Evolutionary conservation across 2,113 vertebrate genomes (phyloP).

Genomic region (Opisthocomus hoazin): DNA sequence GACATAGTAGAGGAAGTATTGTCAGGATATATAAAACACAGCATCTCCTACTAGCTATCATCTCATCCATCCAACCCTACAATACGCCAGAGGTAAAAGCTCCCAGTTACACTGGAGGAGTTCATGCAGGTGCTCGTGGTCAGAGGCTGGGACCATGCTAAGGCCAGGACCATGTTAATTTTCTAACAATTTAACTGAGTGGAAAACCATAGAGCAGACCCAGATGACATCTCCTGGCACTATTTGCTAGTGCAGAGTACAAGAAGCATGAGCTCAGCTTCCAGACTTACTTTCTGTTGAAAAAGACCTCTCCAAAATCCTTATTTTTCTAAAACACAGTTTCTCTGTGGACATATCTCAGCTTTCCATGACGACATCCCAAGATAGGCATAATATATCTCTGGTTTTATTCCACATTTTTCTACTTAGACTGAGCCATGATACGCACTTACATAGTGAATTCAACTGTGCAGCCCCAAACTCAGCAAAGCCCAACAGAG

Average conservation of each 20-base stretch:
- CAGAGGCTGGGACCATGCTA: neutral
- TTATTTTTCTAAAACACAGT: neutral
- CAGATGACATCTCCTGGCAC: neutral
- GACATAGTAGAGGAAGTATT: neutral
- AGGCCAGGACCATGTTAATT: neutral
- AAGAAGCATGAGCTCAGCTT: neutral
- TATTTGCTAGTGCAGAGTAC: neutral
- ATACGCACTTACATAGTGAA: neutral
- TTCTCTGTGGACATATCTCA: neutral
- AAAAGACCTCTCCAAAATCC: neutral
- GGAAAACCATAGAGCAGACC: neutral
- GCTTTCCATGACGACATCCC: neutral
- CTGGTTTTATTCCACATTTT: neutral
- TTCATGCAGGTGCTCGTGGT: neutral
- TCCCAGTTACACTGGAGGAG: neutral
- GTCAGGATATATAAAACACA: neutral
- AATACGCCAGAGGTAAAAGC: neutral
- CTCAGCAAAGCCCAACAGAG: neutral
- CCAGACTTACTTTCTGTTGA: neutral
- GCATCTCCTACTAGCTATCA: neutral
- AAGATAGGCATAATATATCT: neutral
- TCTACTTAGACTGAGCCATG: neutral
- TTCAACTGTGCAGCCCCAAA: neutral
- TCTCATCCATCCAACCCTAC: neutral
- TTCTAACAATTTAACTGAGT: neutral